Evolutionary conservation across 37 sponge, comb jelly and placozoan genomes (phyloP), one percentile per base, ranked within the genome.

Genomic region (Theonella swinhoei): DNA sequence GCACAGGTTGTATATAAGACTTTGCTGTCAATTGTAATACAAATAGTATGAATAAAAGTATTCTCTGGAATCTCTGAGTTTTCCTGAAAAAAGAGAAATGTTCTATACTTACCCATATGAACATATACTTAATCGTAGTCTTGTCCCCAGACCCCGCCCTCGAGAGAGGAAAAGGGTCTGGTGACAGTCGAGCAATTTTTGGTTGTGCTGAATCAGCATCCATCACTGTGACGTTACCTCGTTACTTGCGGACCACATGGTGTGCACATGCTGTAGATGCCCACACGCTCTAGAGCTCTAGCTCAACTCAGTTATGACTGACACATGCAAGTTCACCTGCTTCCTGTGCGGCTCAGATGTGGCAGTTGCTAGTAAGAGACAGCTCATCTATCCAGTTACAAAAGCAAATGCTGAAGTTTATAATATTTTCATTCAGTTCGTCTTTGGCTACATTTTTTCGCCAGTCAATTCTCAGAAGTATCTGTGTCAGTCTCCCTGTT

Each of bases 31-130:
- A 73, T 38, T n/a, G 39, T 37, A 32, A 90, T 54, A 31, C 88
- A 80, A 35, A 91, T 74, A 34, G 83, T 87, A 70, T 91, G 91
- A 1, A 91, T 65, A 29, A 77, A 91, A 24, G 91, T 87, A 30
- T 40, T 25, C 39, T 76, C 81, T n/a, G 91, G 91, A 32, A 91
- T 70, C 4, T 20, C 30, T 34, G 72, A 24, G 62, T 68, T 20
- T 41, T 47, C 42, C 68, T 80, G 34, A 40, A 29, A 25, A 0
- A 22, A 69, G 20, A 8, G 20, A 33, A 31, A 78, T 24, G 24
- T 31, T 64, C 42, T 74, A 38, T 3, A 23, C n/a, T n/a, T n/a
- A n/a, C n/a, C n/a, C n/a, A n/a, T n/a, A n/a, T n/a, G n/a, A n/a
- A n/a, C n/a, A n/a, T n/a, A n/a, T n/a, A n/a, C n/a, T n/a, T n/a